phyloP scores from a whole-genome alignment of 2,797 vertebrate species.

The Echeneis naucrates region DNA sequence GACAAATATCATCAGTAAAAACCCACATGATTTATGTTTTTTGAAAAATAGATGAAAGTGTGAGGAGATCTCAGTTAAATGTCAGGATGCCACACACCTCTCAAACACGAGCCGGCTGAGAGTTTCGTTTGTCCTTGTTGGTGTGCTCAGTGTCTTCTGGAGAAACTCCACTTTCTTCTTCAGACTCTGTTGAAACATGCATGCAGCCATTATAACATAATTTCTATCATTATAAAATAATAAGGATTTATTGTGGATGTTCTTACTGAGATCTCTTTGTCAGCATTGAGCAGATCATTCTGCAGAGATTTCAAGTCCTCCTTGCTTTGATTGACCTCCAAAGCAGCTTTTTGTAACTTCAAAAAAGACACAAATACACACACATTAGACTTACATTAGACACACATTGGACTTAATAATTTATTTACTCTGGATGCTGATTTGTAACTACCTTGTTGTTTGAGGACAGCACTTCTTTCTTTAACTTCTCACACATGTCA shows the following conservation, averaged over 20 bases:
- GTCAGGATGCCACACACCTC: conserved; percentile 81
- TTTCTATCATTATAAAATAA: not conserved
- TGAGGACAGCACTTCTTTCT: conserved; percentile 89
- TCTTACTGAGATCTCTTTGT: conserved; percentile 92
- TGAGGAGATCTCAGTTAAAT: not conserved
- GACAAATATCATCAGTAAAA: conserved; percentile 1
- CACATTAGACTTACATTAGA: not conserved
- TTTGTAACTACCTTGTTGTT: conserved; percentile 88
- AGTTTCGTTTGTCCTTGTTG: conserved; percentile 89
- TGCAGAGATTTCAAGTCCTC: conserved; percentile 90
- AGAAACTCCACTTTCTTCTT: conserved; percentile 95
- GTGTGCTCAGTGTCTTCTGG: conserved; percentile 93
- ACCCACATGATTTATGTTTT: not conserved
- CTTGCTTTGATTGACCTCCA: conserved; percentile 84
- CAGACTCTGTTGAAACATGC: conserved; percentile 85
- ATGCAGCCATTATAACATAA: conserved; percentile 1
- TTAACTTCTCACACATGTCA: conserved; percentile 92
- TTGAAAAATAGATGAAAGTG: fast-evolving
- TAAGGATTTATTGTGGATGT: not conserved
- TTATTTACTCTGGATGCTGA: not conserved
- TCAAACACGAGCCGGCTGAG: conserved; percentile 91
- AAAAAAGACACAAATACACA: conserved; percentile 27
- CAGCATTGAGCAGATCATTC: conserved; percentile 90
- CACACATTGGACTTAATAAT: not conserved
- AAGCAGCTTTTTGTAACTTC: conserved; percentile 87